Evolutionary conservation across 1,140 invertebrate species (phyloP).

Genomic region (Ceratosolen fusciceps): DNA sequence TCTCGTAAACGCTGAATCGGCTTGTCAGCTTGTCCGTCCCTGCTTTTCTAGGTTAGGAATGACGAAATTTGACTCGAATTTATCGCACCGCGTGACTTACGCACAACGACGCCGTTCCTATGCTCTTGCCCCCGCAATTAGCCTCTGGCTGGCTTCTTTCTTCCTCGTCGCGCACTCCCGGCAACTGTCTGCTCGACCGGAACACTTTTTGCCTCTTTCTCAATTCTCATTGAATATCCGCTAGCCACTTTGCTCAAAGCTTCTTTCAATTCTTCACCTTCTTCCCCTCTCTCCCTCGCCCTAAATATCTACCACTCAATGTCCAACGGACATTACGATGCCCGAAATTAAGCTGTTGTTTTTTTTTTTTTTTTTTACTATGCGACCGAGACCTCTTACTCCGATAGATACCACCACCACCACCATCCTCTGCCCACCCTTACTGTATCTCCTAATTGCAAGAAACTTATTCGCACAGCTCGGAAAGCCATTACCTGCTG

Average conservation of each 20-base stretch:
- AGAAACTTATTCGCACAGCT: neutral
- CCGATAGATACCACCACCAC: too few relatives aligned
- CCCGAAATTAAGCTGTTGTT: too few relatives aligned
- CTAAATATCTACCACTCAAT: too few relatives aligned
- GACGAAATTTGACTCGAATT: constrained; percentile 1
- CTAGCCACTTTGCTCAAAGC: too few relatives aligned
- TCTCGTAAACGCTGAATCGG: neutral
- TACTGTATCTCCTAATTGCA: too few relatives aligned
- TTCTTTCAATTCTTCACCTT: neutral
- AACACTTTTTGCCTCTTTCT: neutral
- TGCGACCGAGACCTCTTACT: too few relatives aligned
- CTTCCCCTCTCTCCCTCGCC: constrained; percentile 51
- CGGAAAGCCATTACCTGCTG: too few relatives aligned
- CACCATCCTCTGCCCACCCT: too few relatives aligned
- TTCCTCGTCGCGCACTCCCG: neutral
- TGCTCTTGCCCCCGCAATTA: neutral
- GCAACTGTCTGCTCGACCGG: neutral
- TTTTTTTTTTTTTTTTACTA: too few relatives aligned
- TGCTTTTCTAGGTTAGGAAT: neutral
- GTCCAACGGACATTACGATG: too few relatives aligned
- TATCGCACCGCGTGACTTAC: constrained; percentile 49
- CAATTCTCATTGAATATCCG: too few relatives aligned
- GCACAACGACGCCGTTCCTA: neutral
- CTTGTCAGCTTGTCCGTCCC: neutral
- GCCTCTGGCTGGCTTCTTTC: neutral